Evolutionary conservation across 2,797 vertebrate species (phyloP), one percentile per base, ranked within the genome.

Genomic region (Otolemur crassicaudatus): DNA sequence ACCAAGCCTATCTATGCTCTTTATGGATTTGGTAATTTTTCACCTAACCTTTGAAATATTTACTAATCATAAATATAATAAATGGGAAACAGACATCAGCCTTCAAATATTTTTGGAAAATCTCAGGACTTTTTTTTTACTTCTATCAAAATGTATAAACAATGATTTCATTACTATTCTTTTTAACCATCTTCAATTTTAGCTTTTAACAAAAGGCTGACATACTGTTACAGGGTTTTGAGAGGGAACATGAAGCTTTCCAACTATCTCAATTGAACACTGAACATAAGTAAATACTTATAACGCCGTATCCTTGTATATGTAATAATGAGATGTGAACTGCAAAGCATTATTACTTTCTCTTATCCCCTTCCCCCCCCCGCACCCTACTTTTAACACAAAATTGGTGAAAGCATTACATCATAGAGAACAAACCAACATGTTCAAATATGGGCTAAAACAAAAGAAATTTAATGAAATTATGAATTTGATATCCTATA

Each of bases 101-200:
- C 60, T 85, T 85, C 73, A 95, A 73, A 94, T 80, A 95, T 63
- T 60, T 77, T 87, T 88, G 6, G 49, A 94, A 91, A 94, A 80
- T 43, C 25, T 87, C 58, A 34, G 56, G 73, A 80, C 56, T 65
- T 84, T 13, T 23, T 73, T 8, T 53, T 82, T 65, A 34, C 75
- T 58, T 81, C 81, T 80, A 90, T 75, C 70, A 91, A 88, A 97
- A 86, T 58, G 69, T 2, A 40, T 53, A 79, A 53, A 27, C 19
- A 31, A 63, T 83, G 12, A 58, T 22, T 90, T 80, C 72, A 27
- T 81, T 94, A 29, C 40, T 69, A 72, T 67, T 84, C 31, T 70
- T 81, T 65, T 58, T 81, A 91, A 91, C 8, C 11, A 82, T 29
- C 25, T 70, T 91, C 63, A 90, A 53, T 4, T 31, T 46, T 16